These are phyloP conservation scores for Hippocampus mohnikei DNA, from an alignment of 2,113 vertebrate genomes.

Conservation along the genomic window DNA sequence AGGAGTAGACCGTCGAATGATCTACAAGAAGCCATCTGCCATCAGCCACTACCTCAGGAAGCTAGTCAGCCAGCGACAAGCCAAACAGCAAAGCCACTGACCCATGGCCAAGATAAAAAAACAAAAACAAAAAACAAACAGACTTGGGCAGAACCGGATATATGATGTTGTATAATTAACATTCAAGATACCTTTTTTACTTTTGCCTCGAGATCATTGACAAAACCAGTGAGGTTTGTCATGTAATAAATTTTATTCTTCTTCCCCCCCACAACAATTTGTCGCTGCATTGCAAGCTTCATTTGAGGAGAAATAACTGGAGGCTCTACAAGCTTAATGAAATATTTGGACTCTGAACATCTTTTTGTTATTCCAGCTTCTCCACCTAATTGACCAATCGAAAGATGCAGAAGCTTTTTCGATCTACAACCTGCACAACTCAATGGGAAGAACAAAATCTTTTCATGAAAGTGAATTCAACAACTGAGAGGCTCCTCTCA, in stretches of 20 bases:
- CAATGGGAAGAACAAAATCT: no score
- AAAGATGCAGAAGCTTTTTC: background rate
- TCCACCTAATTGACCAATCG: no score
- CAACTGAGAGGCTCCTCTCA: background rate
- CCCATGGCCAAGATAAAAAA: conserved; percentile 30
- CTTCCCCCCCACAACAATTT: background rate
- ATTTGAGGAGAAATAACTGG: conserved; percentile 44
- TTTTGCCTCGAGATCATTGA: conserved; percentile 34
- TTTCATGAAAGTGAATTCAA: no score
- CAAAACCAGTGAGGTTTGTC: conserved; percentile 37
- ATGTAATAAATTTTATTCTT: conserved; percentile 27
- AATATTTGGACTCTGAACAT: conserved; percentile 23
- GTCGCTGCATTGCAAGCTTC: conserved; percentile 32
- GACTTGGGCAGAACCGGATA: conserved; percentile 14
- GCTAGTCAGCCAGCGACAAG: conserved; percentile 71
- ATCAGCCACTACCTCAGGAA: conserved; percentile 73
- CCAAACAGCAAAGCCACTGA: conserved; percentile 67
- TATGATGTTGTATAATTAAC: conserved; percentile 41
- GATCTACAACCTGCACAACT: no score
- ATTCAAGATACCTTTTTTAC: conserved; percentile 29
- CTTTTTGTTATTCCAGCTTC: background rate
- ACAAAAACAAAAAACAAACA: conserved; percentile 4
- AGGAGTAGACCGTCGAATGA: conserved; percentile 73
- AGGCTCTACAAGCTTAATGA: conserved; percentile 29
- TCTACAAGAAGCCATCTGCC: conserved; percentile 74